Evolutionary conservation across 2,888 invertebrate genomes (phyloP), one percentile per base, ranked within the genome.

Genomic region (Zygaena filipendulae): DNA sequence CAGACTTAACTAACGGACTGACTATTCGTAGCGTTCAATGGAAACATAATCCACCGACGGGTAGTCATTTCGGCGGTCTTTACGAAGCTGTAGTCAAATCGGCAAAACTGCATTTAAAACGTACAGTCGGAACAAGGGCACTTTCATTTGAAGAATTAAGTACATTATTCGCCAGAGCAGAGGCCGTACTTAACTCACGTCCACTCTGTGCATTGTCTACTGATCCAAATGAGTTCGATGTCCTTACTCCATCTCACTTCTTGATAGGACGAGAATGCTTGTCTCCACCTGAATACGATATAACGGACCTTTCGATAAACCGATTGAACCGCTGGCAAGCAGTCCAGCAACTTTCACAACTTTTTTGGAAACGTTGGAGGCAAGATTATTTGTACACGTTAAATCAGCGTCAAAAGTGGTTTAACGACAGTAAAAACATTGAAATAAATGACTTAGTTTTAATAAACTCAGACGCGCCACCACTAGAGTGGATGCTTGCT

Each of bases 361-460:
- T 35, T 23, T 35, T 38, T 10, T 40, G 40, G 38, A 38, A 38
- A 13, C 25, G 18, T 4, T 40, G 40, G 37, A 36, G 26, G 2
- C 20, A 9, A 8, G 29, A 33, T 11, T 39, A 39, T 29, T 22
- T 39, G 8, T 32, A 36, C 8, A 26, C 24, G 3, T 23, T 37
- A 10, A 33, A 41, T 16, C 38, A 14, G 11, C 13, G 36, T 6
- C 29, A 35, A 2, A 37, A 35, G 22, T 35, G 32, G 35, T 12
- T 29, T n/a, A 13, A 35, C n/a, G n/a, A n/a, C n/a, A n/a, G n/a
- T n/a, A n/a, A n/a, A 4, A 16, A 16, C 7, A 16, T 16, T 16
- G 5, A 16, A 16, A 16, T 16, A 16, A 7, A 7, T 16, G 7
- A 16, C 16, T 4, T 16, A 6, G 16, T 16, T 16, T 6, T 16